Evolutionary conservation across 2,797 vertebrate species (phyloP).

Genomic region (Artibeus lituratus): DNA sequence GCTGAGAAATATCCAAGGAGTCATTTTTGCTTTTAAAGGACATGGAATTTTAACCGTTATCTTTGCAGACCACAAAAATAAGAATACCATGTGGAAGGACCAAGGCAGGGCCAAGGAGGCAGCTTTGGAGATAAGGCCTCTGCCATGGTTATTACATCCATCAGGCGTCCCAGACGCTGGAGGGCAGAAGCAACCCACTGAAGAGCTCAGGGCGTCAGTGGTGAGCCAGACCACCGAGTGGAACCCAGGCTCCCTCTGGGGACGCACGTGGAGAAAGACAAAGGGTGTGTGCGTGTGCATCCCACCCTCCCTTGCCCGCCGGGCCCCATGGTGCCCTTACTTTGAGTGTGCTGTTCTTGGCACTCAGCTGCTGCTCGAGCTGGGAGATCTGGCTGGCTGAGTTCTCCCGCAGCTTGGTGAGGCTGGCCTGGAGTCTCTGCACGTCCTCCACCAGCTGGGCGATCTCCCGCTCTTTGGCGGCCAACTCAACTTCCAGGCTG

Average conservation of each 20-base stretch:
- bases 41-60: neutral
- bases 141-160: too few relatives aligned
- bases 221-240: neutral
- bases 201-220: neutral
- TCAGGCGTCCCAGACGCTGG: fast-evolving
- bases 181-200: neutral
- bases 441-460: constrained; percentile 97
- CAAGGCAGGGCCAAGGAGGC: neutral
- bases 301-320: neutral
- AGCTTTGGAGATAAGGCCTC: neutral
- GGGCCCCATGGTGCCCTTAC: constrained; percentile 77
- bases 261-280: fast-evolving
- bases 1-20: neutral
- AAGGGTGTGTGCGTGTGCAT: fast-evolving
- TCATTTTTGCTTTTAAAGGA: neutral
- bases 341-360: constrained; percentile 93
- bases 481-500: constrained; percentile 95
- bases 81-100: neutral
- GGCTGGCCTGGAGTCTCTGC: constrained; percentile 97
- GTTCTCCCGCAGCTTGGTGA: constrained; percentile 95
- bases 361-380: constrained; percentile 95
- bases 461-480: constrained; percentile 96
- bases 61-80: neutral
- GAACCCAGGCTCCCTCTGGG: neutral
- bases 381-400: constrained; percentile 94